Conservation (phyloP, 2,888 invertebrate genomes). For the Petrolisthes manimaculis region DNA sequence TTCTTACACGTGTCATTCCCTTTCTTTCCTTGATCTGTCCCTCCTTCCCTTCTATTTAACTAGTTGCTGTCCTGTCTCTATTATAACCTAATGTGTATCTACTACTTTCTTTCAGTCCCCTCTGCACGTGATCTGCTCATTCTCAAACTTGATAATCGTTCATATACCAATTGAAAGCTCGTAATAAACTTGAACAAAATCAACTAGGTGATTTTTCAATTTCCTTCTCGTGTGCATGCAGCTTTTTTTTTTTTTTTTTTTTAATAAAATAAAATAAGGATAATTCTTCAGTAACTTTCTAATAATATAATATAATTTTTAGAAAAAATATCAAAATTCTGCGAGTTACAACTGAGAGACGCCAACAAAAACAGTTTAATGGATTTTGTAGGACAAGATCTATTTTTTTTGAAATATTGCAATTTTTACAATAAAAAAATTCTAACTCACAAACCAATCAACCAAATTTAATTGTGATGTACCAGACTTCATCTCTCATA, state of each 20-base stretch:
- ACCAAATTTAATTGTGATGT: conserved; percentile 7
- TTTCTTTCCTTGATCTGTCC: too few relatives aligned
- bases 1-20: too few relatives aligned
- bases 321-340: background rate
- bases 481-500: background rate
- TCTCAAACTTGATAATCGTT: background rate
- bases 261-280: background rate
- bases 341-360: background rate
- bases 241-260: background rate
- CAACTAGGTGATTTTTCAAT: background rate
- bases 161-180: conserved; percentile 1
- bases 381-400: background rate
- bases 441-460: background rate
- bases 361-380: background rate
- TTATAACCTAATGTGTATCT: background rate
- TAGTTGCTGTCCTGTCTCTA: too few relatives aligned
- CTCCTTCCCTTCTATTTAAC: too few relatives aligned
- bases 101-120: background rate
- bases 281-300: background rate
- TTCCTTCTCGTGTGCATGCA: background rate
- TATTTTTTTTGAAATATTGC: background rate
- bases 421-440: background rate
- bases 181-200: background rate
- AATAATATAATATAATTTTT: background rate
- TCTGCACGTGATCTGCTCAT: background rate